These are phyloP conservation scores for Wiebesia pumilae DNA, from an alignment of 1,140 invertebrate genomes.

Conservation along the genomic window DNA sequence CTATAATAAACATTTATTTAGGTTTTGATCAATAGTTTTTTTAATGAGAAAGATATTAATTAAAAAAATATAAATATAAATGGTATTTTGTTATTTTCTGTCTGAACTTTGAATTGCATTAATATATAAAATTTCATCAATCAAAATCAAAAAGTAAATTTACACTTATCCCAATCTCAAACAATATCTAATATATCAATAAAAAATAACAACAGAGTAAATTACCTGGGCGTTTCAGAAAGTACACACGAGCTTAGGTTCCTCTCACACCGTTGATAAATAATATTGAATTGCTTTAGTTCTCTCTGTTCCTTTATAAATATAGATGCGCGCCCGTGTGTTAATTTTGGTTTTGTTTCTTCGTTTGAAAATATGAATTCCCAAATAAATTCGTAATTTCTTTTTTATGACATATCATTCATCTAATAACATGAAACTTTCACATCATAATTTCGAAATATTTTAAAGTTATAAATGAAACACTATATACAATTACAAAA, in stretches of 20 bases:
- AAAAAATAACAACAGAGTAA: constrained; percentile 53
- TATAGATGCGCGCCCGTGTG: no score
- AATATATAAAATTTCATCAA: neutral
- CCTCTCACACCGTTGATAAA: constrained; percentile 58
- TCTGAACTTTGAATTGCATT: neutral
- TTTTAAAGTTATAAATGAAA: constrained; percentile 39
- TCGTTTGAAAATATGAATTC: neutral
- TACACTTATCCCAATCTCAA: neutral
- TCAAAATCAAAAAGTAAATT: neutral
- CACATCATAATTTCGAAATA: constrained; percentile 27
- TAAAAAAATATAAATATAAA: no score
- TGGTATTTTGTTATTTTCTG: neutral
- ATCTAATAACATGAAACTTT: constrained; percentile 41
- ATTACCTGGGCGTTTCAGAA: constrained; percentile 55
- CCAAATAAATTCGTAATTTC: constrained; percentile 19
- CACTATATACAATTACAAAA: constrained; percentile 53
- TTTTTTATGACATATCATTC: constrained; percentile 32
- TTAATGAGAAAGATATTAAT: no score
- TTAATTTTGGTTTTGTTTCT: neutral
- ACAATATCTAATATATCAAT: constrained; percentile 28
- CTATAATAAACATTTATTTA: no score
- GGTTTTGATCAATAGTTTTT: no score
- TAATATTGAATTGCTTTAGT: constrained; percentile 57
- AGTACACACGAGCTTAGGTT: constrained; percentile 41
- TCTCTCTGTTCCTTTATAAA: neutral